Base-by-base conservation (phyloP, 2,888 invertebrate species). In the Drosophila dives region DNA sequence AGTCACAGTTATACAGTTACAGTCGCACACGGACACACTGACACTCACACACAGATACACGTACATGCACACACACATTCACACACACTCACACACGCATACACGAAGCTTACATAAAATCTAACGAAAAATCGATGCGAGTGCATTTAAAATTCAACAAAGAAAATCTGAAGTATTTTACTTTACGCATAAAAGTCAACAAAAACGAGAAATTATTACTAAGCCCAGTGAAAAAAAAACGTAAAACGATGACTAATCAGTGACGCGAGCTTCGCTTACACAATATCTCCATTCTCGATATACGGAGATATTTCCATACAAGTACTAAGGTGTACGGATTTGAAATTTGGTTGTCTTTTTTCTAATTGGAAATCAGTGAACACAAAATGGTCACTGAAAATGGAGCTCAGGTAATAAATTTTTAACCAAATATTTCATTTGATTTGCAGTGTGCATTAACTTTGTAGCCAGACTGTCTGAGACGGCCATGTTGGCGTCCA, bases 381-480 rank as follows among this genome's bases (percentile, higher is more conserved):
- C 49, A 20, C 51, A 91, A 92, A 90, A 93, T 93, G 93, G 93
- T 93, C 74, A 93, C 93, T 64, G 93, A 93, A 91, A 93, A 93
- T 83, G 93, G 93, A 91, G 90, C 91, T 72, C 93, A 93, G 93
- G 93, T 93, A 93, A 78, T 59, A 64, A 36, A 32, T 50, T 49
- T 34, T 15, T 10, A 20, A 36, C 45, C n/a, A 56, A 50, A 34
- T 26, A 64, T 62, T 53, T 62, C 12, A 6, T 10, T 50, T 61
- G 11, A 34, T 55, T 51, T 72, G 66, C 55, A 63, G 56, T 33
- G 64, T 60, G 32, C 50, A 54, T 26, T 29, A 33, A 66, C 60
- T 77, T 81, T 82, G 68, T 45, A 56, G 20, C 34, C 61, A 26
- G 68, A 83, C 60, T 70, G 72, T 77, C 65, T 76, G 67, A 53